Conservation (phyloP, 2,113 vertebrate species). For the Hippocampus comes region DNA sequence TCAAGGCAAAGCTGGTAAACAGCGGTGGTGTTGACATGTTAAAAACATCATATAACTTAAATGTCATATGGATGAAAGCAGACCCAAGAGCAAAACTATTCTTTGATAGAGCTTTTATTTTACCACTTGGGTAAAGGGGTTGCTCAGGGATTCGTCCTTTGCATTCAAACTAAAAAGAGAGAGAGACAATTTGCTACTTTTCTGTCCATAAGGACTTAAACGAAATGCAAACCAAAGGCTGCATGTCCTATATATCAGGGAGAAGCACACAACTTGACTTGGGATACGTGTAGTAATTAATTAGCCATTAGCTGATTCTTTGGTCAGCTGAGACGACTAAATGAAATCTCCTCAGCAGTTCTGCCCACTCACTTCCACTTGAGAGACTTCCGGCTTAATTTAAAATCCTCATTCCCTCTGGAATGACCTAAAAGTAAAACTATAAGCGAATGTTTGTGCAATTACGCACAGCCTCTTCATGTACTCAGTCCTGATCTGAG, state of each 20-base stretch:
- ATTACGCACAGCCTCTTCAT: constrained; percentile 31
- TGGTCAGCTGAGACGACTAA: constrained; percentile 57
- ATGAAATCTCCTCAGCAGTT: constrained; percentile 54
- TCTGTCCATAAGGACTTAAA: background rate
- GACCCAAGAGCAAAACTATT: constrained; percentile 16
- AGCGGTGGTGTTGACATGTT: constrained; percentile 62
- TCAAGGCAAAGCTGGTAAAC: constrained; percentile 69
- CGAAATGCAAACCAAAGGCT: constrained; percentile 47
- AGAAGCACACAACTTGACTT: constrained; percentile 52
- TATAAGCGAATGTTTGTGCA: constrained; percentile 36
- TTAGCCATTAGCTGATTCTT: constrained; percentile 64
- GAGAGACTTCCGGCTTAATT: constrained; percentile 40
- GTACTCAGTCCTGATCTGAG: background rate
- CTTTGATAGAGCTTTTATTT: constrained; percentile 1
- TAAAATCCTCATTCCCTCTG: constrained; percentile 48
- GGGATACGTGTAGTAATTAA: constrained; percentile 58
- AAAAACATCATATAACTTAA: constrained; percentile 34
- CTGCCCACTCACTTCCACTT: constrained; percentile 25
- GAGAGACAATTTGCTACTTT: background rate
- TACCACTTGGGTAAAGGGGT: background rate
- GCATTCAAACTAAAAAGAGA: constrained; percentile 22
- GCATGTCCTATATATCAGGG: constrained; percentile 31
- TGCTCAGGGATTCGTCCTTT: background rate
- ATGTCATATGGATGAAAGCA: constrained; percentile 67
- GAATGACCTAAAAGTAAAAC: constrained; percentile 41